Evolutionary conservation across 2,888 invertebrate genomes (phyloP), one percentile per base, ranked within the genome.

Genomic region (Lepidochrysops patricia): DNA sequence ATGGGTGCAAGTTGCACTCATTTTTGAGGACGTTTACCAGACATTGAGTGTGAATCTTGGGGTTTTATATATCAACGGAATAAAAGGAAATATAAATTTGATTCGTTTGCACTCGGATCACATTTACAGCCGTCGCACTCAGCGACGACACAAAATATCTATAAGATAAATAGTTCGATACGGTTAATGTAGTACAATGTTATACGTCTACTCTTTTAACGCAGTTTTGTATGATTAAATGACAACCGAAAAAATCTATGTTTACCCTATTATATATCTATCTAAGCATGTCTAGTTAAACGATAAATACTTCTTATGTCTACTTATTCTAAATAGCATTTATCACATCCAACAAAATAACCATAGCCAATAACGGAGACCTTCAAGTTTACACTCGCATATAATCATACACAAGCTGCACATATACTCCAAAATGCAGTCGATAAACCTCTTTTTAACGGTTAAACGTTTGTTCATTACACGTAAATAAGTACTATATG

Each of bases 221-320:
- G 66, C 63, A 60, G 57, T 60, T 66, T 75, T 71, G 64, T 68
- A 72, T 64, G 76, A 72, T 75, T 82, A 80, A 76, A 80, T 79
- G 76, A 76, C 75, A 82, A 79, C 75, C 74, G 54, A 75, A 74
- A 72, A 43, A 74, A 68, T 68, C 67, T 70, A 71, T 58, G 71
- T 79, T n/a, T 80, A 82, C 73, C 23, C 54, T 54, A 54, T 54
- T 54, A 77, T 81, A 77, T 75, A 70, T 80, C 84, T 85, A 86
- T 82, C 83, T 86, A 86, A 71, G 62, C 76, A 84, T 86, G 71
- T 62, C 75, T 76, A 76, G 72, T 79, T 82, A 82, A 79, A 81
- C 80, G 87, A 88, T 88, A 88, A 88, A 88, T 88, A 88, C 77
- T 81, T 75, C 83, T 76, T 86, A 83, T 72, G 84, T 76, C 76